Evolutionary conservation across 1,140 invertebrate species (phyloP).

Genomic region (Ylistrum balloti): DNA sequence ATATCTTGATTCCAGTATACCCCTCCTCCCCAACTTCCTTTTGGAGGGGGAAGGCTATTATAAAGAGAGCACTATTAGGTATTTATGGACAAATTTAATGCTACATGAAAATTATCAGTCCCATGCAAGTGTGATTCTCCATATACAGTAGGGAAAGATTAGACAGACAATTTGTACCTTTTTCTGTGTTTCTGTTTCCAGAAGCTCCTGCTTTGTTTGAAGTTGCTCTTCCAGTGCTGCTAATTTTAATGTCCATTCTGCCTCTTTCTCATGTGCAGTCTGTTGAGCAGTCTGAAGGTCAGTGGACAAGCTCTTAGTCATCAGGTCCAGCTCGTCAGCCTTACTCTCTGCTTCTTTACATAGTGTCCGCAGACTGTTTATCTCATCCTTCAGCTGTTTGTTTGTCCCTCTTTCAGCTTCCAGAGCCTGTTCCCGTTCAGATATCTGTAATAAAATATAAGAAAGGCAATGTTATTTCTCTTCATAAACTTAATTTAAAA

Average conservation of each 20-base stretch:
- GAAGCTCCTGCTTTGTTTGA: slow-evolving; percentile 26
- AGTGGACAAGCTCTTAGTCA: slow-evolving; percentile 20
- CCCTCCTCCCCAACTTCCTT: too few species aligned
- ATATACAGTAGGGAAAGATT: too few species aligned
- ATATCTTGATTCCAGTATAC: too few species aligned
- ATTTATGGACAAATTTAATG: too few species aligned
- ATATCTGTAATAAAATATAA: slow-evolving; percentile 57
- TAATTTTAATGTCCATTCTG: neutral
- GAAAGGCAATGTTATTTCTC: neutral
- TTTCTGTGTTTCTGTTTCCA: slow-evolving; percentile 53
- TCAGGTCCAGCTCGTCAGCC: neutral
- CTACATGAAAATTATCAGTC: too few species aligned
- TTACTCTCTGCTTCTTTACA: slow-evolving; percentile 25
- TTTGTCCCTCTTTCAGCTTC: slow-evolving; percentile 48
- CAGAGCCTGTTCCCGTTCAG: slow-evolving; percentile 49
- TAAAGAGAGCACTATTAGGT: too few species aligned
- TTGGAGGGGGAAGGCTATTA: too few species aligned
- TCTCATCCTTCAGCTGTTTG: slow-evolving; percentile 66
- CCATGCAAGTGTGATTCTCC: too few species aligned
- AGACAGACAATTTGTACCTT: too few species aligned
- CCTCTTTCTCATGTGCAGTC: slow-evolving; percentile 47
- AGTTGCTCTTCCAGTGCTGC: slow-evolving; percentile 45
- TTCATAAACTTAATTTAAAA: neutral
- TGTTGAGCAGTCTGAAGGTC: slow-evolving; percentile 51
- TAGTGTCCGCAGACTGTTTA: slow-evolving; percentile 48